A percentile compares a stretch with the other conserved stretches of the same genome.
Conservation (phyloP, 2,888 invertebrate species). For the Ichneumoninae sp. region DNA sequence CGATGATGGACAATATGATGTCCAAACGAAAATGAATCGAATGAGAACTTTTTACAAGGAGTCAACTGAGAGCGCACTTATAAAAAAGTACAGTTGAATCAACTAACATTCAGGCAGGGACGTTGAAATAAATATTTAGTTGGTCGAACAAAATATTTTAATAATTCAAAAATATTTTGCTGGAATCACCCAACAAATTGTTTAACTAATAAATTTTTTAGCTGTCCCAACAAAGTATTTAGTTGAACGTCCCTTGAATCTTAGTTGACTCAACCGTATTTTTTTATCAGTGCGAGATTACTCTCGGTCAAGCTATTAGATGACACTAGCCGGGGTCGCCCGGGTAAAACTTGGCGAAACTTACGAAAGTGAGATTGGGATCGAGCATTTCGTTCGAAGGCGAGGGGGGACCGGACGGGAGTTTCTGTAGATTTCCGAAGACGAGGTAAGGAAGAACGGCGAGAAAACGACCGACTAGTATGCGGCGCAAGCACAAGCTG, state of each 20-base stretch:
- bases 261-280: no score
- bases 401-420: constrained; percentile 43
- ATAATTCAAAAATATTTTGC: no score
- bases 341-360: constrained; percentile 77
- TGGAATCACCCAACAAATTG: no score
- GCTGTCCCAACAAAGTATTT: no score
- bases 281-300: neutral
- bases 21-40: neutral
- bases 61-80: constrained; percentile 44
- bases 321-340: constrained; percentile 72
- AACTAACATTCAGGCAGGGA: no score
- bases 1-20: no score
- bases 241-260: no score
- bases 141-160: no score
- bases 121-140: no score
- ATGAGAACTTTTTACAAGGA: constrained; percentile 10
- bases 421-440: constrained; percentile 49
- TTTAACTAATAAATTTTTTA: no score
- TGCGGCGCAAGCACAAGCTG: constrained; percentile 31
- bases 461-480: constrained; percentile 47
- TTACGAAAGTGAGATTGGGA: constrained; percentile 81
- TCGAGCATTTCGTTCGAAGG: constrained; percentile 70
- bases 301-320: constrained; percentile 70
- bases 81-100: no score
- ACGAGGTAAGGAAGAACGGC: constrained; percentile 46